Conservation (phyloP, 2,888 invertebrate genomes). For the Nineta flava region DNA sequence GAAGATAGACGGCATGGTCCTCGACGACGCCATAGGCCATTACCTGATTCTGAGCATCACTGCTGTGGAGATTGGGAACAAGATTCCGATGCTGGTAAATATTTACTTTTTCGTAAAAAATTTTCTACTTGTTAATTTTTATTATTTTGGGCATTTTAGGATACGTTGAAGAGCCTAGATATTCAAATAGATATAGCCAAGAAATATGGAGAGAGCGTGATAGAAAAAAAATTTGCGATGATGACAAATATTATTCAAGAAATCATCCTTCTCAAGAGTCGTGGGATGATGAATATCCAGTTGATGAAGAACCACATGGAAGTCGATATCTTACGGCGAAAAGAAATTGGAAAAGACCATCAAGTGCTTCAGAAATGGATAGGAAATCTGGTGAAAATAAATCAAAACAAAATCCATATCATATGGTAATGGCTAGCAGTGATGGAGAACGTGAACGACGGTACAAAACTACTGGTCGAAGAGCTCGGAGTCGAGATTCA, state of each 20-base stretch:
- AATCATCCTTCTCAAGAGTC: slow-evolving; percentile 29
- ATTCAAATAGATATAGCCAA: slow-evolving; percentile 3
- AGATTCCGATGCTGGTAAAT: slow-evolving; percentile 29
- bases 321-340: slow-evolving; percentile 23
- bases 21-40: slow-evolving; percentile 18
- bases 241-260: slow-evolving; percentile 23
- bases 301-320: slow-evolving; percentile 19
- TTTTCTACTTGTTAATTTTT: neutral
- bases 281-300: slow-evolving; percentile 40
- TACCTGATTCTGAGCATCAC: slow-evolving; percentile 22
- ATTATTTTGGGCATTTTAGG: slow-evolving; percentile 20
- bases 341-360: slow-evolving; percentile 35
- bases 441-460: slow-evolving; percentile 39
- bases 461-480: slow-evolving; percentile 28
- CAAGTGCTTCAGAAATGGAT: slow-evolving; percentile 39
- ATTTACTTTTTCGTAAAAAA: neutral
- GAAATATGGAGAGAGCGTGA: slow-evolving; percentile 33
- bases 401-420: slow-evolving; percentile 16
- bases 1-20: slow-evolving; percentile 20
- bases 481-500: slow-evolving; percentile 29
- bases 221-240: slow-evolving; percentile 28
- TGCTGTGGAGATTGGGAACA: slow-evolving; percentile 35
- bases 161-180: slow-evolving; percentile 29
- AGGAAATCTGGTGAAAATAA: slow-evolving; percentile 28
- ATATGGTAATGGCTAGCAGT: slow-evolving; percentile 28